Conservation (phyloP, 2,113 vertebrate genomes). For the Myodes glareolus region DNA sequence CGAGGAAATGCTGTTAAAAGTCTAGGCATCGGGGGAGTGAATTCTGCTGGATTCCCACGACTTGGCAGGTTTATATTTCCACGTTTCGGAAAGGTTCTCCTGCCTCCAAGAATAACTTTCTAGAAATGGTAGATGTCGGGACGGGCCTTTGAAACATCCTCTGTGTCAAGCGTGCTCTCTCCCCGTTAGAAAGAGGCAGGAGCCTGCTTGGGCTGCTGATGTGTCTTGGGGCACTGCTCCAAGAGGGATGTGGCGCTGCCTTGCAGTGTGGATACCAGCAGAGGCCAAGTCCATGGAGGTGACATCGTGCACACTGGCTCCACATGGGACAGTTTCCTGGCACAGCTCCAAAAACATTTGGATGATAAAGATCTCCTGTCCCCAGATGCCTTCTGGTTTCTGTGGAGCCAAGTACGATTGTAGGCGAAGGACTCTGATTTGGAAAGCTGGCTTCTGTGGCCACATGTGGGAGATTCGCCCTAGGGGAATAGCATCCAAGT, state of each 20-base stretch:
- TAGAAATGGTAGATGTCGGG: neutral
- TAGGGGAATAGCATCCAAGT: neutral
- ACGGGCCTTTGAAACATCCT: neutral
- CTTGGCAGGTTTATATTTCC: neutral
- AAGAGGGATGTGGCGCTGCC: neutral
- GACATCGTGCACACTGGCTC: neutral
- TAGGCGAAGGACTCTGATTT: constrained; percentile 33
- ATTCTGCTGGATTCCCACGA: neutral
- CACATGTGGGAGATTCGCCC: neutral
- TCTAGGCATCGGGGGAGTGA: neutral
- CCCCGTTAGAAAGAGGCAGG: neutral
- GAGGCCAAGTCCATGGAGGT: constrained; percentile 35
- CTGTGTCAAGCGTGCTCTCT: neutral
- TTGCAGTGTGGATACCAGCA: neutral
- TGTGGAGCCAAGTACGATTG: neutral
- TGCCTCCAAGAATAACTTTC: neutral
- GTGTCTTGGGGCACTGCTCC: neutral
- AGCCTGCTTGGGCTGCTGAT: neutral
- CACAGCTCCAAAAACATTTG: neutral
- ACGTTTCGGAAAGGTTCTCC: neutral
- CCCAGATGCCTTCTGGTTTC: constrained; percentile 59
- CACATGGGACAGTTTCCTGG: constrained; percentile 2
- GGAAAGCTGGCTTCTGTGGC: constrained; percentile 16
- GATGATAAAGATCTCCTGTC: constrained; percentile 54
- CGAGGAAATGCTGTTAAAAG: neutral